These are phyloP conservation scores for Eupristina koningsbergeri DNA, from an alignment of 1,140 invertebrate genomes.

Conservation along the genomic window DNA sequence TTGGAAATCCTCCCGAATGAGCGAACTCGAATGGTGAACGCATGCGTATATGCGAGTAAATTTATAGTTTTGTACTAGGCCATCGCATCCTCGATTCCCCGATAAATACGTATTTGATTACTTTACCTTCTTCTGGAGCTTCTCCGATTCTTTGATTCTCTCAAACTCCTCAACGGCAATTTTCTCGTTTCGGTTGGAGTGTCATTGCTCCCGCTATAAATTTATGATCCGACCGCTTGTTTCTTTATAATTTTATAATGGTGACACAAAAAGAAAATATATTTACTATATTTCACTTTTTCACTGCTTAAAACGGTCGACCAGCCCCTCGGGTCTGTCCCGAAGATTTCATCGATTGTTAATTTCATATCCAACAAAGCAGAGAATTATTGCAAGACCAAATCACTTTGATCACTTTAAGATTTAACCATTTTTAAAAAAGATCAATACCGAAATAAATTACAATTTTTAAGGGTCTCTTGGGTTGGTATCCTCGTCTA, in stretches of 20 bases:
- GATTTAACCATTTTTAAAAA: too few species aligned
- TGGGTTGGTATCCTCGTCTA: not conserved
- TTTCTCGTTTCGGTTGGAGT: slow-evolving; percentile 20
- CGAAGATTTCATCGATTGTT: too few species aligned
- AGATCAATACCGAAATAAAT: not conserved
- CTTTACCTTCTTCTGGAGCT: not conserved
- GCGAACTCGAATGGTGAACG: slow-evolving; percentile 1
- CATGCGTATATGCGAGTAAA: slow-evolving; percentile 16
- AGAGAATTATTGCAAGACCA: too few species aligned
- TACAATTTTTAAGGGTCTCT: not conserved
- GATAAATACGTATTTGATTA: slow-evolving; percentile 19
- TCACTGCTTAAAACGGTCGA: too few species aligned
- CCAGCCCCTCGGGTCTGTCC: too few species aligned
- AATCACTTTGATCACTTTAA: too few species aligned
- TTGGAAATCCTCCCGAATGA: slow-evolving; percentile 14
- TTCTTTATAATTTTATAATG: slow-evolving; percentile 18
- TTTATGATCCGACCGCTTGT: too few species aligned
- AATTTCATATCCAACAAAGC: too few species aligned
- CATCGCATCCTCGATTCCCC: not conserved
- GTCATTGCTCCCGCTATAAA: not conserved
- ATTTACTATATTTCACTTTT: not conserved
- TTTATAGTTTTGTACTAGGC: slow-evolving; percentile 14
- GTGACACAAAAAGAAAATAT: not conserved
- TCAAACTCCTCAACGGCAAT: not conserved
- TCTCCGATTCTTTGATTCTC: not conserved